Evolutionary conservation across 1,140 invertebrate species (phyloP).

Genomic region (Mylabris phalerata): DNA sequence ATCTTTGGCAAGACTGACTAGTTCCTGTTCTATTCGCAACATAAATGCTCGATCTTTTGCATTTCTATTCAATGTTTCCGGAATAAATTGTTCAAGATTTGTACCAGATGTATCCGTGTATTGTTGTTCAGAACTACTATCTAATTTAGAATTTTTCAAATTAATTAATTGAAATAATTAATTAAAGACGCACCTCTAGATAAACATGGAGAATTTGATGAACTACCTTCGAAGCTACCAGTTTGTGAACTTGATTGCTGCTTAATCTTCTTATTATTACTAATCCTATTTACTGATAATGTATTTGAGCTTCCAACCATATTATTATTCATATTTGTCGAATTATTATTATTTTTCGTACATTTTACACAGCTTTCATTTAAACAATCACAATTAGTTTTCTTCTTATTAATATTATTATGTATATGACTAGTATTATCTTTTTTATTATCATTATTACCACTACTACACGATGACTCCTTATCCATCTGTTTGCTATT

Average conservation of each 20-base stretch:
- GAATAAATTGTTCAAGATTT: constrained; percentile 81
- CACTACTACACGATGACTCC: not conserved
- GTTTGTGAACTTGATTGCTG: constrained; percentile 56
- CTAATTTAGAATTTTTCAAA: constrained; percentile 44
- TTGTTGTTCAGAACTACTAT: constrained; percentile 78
- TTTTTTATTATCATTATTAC: constrained; percentile 8
- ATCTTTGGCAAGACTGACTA: constrained; percentile 77
- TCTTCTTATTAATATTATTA: constrained; percentile 14
- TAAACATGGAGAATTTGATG: constrained; percentile 49
- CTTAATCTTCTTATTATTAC: constrained; percentile 45
- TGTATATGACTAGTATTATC: constrained; percentile 27
- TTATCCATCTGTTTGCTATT: constrained; percentile 6
- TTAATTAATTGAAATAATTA: constrained; percentile 12
- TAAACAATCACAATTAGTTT: constrained; percentile 27
- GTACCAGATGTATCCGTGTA: constrained; percentile 70
- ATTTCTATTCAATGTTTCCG: constrained; percentile 85
- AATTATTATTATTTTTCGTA: constrained; percentile 27
- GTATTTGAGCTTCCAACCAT: constrained; percentile 34
- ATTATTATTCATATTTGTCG: constrained; percentile 36
- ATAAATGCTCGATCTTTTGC: constrained; percentile 77
- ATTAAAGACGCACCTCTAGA: constrained; percentile 48
- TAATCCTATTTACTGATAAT: constrained; percentile 43
- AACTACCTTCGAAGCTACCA: constrained; percentile 53
- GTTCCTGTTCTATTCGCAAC: constrained; percentile 80
- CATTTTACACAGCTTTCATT: constrained; percentile 33